Evolutionary conservation across 1,140 invertebrate species (phyloP).

Genomic region (Drosophila athabasca): DNA sequence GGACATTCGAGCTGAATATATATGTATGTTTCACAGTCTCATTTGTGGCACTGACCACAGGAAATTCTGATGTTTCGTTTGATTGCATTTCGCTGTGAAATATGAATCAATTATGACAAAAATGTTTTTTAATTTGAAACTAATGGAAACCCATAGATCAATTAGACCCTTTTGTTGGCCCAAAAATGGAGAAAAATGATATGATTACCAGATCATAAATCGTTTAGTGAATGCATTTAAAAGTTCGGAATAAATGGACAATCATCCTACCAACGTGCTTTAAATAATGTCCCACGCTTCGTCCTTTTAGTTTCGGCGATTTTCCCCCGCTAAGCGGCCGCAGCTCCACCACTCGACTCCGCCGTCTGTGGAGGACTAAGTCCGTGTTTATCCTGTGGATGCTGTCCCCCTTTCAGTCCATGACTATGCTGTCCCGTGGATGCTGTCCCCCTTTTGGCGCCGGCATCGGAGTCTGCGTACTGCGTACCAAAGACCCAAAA

Average conservation of each 20-base stretch:
- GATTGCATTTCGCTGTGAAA: not conserved
- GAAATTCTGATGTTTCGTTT: slow-evolving; percentile 1
- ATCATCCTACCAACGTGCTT: not conserved
- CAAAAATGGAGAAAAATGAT: not conserved
- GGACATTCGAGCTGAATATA: slow-evolving; percentile 5
- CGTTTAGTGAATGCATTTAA: too few relatives aligned
- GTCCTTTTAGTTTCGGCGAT: not conserved
- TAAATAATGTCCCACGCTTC: slow-evolving; percentile 15
- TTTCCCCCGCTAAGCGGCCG: not conserved
- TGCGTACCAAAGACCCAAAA: not conserved
- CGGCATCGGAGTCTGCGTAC: slow-evolving; percentile 35
- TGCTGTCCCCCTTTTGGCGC: not conserved
- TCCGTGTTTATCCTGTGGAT: slow-evolving; percentile 45
- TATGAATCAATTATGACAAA: slow-evolving; percentile 8
- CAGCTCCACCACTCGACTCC: slow-evolving; percentile 4
- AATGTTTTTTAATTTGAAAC: slow-evolving; percentile 31
- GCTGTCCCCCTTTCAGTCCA: slow-evolving; percentile 54
- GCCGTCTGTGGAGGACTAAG: slow-evolving; percentile 51
- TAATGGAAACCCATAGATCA: slow-evolving; percentile 40
- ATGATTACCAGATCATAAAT: too few relatives aligned
- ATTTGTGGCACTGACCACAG: slow-evolving; percentile 18
- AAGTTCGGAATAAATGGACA: not conserved
- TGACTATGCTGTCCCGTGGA: not conserved
- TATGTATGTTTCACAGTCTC: too few relatives aligned
- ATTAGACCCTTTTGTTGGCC: slow-evolving; percentile 32